A percentile compares a stretch with the other conserved stretches of the same genome.
These are phyloP conservation scores for Acholoe squamosa DNA, from an alignment of 2,888 invertebrate genomes.

Conservation along the genomic window DNA sequence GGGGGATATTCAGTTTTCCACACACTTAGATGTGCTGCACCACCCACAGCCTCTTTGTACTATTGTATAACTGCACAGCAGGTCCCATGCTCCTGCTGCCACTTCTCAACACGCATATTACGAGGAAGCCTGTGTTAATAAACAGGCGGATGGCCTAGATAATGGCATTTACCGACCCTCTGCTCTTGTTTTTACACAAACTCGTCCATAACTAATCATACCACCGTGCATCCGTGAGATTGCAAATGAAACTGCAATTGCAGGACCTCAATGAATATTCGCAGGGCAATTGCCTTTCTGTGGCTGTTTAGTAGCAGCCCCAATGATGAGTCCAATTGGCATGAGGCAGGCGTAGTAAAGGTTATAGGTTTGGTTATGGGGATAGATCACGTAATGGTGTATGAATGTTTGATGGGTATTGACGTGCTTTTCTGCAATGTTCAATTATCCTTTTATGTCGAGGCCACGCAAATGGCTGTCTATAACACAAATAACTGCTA, in stretches of 20 bases:
- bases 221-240: slow-evolving; percentile 5
- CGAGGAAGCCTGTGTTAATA: background rate
- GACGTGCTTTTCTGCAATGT: background rate
- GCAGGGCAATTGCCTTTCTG: background rate
- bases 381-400: background rate
- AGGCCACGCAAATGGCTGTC: too few species aligned
- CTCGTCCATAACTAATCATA: slow-evolving; percentile 10
- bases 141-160: background rate
- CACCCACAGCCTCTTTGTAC: too few species aligned
- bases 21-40: too few species aligned
- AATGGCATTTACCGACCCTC: background rate
- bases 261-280: background rate
- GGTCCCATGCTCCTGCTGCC: too few species aligned
- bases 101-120: too few species aligned
- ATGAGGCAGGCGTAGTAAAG: background rate
- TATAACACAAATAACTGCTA: too few species aligned
- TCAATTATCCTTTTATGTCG: too few species aligned
- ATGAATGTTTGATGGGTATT: slow-evolving; percentile 12
- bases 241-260: slow-evolving; percentile 20
- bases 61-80: too few species aligned
- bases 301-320: background rate
- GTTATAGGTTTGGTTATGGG: background rate
- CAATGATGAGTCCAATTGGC: background rate
- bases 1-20: too few species aligned
- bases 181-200: background rate